Evolutionary conservation across 2,113 vertebrate species (phyloP), one percentile per base, ranked within the genome.

Genomic region (Syngnathus scovelli): DNA sequence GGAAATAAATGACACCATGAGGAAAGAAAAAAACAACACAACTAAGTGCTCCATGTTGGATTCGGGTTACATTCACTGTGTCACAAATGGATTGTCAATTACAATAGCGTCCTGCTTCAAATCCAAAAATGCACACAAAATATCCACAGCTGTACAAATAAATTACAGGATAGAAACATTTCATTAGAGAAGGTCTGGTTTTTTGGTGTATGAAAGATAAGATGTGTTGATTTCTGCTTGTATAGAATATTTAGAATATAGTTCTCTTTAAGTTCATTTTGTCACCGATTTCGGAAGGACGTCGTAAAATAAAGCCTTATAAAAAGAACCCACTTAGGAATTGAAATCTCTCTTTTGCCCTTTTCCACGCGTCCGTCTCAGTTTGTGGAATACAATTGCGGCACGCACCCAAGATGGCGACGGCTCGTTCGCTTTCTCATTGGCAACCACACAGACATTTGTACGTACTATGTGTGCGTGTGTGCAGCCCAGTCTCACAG

Each of bases 131-230:
- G 94, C 90, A 92, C 84, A 84, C 87, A 90, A 91, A 91, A 91
- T 89, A 92, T 93, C 90, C 90, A 91, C 12, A 84, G 88, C 90
- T 94, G 90, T 95, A 94, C 93, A 95, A 94, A 92, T 91, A 75
- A 60, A 64, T 23, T 58, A 70, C 86, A 68, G 66, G 92, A 92
- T 94, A 93, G 90, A 94, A 94, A 95, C 92, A 94, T 93, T 94
- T 92, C 89, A 94, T 91, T 89, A 86, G 77, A 69, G 70, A 61
- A 66, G 76, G 66, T 54, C 68, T 44, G 23, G 87, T 71, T 92
- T 94, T 94, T 94, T 92, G 90, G 78, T 92, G 89, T 89, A 63
- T 68, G 86, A 75, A 87, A 72, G 71, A 51, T 41, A 87, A 72
- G 71, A 51, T 41, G 6, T 41, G 6, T 6, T 41, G 6, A 41